Evolutionary conservation across 2,113 vertebrate species (phyloP).

Genomic region (Zapornia atra): DNA sequence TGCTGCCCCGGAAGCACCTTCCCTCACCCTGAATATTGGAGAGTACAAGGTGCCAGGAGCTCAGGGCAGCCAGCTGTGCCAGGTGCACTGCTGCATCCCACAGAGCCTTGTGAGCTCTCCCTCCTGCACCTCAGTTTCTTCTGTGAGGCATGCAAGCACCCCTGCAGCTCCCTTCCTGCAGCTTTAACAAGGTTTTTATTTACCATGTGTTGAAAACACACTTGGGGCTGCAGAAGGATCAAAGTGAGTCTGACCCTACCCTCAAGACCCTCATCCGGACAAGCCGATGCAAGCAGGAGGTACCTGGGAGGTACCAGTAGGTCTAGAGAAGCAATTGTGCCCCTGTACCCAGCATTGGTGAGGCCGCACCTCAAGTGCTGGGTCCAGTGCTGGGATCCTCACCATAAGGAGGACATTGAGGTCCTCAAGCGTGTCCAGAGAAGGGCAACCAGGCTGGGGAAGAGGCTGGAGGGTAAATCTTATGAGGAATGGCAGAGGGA

Average conservation of each 20-base stretch:
- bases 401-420: too few species aligned
- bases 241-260: background rate
- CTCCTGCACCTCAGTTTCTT: background rate
- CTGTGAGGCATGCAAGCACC: background rate
- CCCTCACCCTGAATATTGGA: background rate
- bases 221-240: background rate
- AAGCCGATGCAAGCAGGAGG: background rate
- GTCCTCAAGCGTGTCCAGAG: too few species aligned
- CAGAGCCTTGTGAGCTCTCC: rapidly evolving
- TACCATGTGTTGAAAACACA: background rate
- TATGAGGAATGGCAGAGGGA: too few species aligned
- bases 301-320: background rate
- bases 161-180: background rate
- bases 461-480: too few species aligned
- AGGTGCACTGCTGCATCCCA: background rate
- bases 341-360: too few species aligned
- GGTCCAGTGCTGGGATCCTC: too few species aligned
- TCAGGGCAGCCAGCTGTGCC: rapidly evolving
- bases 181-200: background rate
- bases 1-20: background rate
- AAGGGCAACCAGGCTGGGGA: too few species aligned
- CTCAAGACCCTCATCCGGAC: background rate
- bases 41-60: background rate
- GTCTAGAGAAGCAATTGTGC: too few species aligned
- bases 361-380: too few species aligned